Evolutionary conservation across 92 coral and sea anemone genomes (phyloP).

Genomic region (Hydrozoanthus gracilis): DNA sequence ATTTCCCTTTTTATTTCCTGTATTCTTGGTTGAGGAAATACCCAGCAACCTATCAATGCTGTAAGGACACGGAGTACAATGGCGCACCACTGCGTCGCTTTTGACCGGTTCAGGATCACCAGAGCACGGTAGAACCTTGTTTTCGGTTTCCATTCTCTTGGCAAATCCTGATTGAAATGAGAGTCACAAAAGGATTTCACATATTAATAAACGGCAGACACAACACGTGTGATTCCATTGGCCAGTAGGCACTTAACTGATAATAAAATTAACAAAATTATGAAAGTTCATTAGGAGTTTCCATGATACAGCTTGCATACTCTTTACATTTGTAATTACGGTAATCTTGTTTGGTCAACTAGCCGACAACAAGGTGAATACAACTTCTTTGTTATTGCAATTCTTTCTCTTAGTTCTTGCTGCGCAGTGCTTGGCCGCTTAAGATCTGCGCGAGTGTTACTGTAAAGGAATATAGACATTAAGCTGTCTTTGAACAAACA

Average conservation of each 20-base stretch:
- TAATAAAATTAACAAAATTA: constrained; percentile 93
- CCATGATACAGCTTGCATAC: constrained; percentile 82
- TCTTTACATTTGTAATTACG: constrained; percentile 93
- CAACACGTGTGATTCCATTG: constrained; percentile 72
- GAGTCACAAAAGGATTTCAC: constrained; percentile 49
- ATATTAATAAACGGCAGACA: constrained; percentile 64
- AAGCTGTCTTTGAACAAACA: too few species aligned
- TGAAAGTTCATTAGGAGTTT: constrained; percentile 88
- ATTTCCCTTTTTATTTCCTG: not conserved
- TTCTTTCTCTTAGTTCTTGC: not conserved
- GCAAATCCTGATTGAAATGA: constrained; percentile 46
- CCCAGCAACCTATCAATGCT: constrained; percentile 85
- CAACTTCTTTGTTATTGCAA: constrained; percentile 74
- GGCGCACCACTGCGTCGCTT: not conserved
- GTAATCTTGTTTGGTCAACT: constrained; percentile 92
- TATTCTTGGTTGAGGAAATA: constrained; percentile 50
- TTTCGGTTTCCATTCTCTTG: constrained; percentile 41
- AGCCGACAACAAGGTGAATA: constrained; percentile 89
- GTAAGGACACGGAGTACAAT: constrained; percentile 57
- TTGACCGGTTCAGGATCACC: constrained; percentile 8
- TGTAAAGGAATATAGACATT: too few species aligned
- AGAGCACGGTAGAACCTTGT: constrained; percentile 1
- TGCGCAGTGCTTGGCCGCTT: not conserved
- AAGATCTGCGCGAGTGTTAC: not conserved
- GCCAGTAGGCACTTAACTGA: constrained; percentile 69